Conservation (phyloP, 2,797 vertebrate species). For the Falco cherrug region DNA sequence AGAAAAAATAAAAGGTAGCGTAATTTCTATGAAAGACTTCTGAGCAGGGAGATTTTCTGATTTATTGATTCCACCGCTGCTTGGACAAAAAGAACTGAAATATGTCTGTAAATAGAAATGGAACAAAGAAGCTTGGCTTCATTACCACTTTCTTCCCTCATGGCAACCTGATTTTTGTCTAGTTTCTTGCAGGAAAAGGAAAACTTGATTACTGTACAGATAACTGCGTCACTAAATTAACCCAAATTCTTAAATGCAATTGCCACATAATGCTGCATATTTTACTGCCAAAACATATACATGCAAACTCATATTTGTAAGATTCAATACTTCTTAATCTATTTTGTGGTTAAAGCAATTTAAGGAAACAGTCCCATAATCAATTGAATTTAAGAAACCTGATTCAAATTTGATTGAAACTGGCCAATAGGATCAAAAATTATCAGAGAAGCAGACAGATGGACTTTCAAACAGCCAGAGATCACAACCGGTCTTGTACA, state of each 20-base stretch:
- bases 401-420: background rate
- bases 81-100: background rate
- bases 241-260: background rate
- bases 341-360: background rate
- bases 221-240: background rate
- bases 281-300: background rate
- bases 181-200: background rate
- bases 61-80: background rate
- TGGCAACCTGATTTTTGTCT: background rate
- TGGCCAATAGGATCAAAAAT: background rate
- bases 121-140: background rate
- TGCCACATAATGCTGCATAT: background rate
- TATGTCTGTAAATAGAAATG: background rate
- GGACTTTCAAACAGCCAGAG: background rate
- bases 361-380: background rate
- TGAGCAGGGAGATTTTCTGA: background rate
- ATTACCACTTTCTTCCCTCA: background rate
- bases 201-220: background rate
- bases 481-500: background rate
- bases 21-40: background rate
- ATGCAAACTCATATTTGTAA: background rate
- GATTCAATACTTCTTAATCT: background rate
- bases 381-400: background rate
- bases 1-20: background rate
- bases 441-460: background rate